phyloP scores from a whole-genome alignment of 2,888 invertebrate species.

The Oxyteleia sp. region DNA sequence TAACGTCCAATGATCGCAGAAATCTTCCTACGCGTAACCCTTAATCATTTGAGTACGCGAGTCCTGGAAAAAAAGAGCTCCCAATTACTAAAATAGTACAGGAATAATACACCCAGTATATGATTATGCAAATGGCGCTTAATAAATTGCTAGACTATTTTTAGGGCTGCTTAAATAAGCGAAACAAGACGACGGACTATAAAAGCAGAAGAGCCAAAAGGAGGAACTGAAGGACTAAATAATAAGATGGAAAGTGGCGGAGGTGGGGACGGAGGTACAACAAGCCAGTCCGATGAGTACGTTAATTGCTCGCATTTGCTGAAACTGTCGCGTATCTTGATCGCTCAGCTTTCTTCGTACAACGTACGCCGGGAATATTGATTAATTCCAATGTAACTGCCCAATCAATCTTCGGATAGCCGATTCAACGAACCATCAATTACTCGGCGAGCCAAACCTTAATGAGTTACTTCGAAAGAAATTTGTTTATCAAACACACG shows the following conservation, averaged over 20 bases:
- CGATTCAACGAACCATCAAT: constrained; percentile 38
- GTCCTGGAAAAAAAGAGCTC: too few species aligned
- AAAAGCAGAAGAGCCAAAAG: too few species aligned
- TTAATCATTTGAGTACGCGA: too few species aligned
- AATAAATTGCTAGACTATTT: too few species aligned
- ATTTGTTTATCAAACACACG: constrained; percentile 40
- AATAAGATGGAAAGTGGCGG: constrained; percentile 9
- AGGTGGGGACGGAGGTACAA: constrained; percentile 16
- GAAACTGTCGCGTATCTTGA: constrained; percentile 67
- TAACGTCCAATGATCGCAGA: too few species aligned
- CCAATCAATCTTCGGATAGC: constrained; percentile 43
- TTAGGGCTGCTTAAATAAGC: too few species aligned
- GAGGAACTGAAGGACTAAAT: too few species aligned
- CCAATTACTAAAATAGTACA: too few species aligned
- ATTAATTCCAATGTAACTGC: constrained; percentile 55
- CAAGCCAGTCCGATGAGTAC: constrained; percentile 42
- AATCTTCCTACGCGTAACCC: too few species aligned
- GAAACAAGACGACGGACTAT: too few species aligned
- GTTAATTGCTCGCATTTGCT: constrained; percentile 66
- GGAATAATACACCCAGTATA: too few species aligned
- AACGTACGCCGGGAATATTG: constrained; percentile 40
- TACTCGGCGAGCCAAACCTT: constrained; percentile 28
- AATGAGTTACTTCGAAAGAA: constrained; percentile 44
- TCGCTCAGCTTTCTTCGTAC: constrained; percentile 34
- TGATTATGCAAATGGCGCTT: too few species aligned